Conservation (phyloP, 30 jellyfish, hydroid and myxozoan species). For the Haliclystus octoradiatus region DNA sequence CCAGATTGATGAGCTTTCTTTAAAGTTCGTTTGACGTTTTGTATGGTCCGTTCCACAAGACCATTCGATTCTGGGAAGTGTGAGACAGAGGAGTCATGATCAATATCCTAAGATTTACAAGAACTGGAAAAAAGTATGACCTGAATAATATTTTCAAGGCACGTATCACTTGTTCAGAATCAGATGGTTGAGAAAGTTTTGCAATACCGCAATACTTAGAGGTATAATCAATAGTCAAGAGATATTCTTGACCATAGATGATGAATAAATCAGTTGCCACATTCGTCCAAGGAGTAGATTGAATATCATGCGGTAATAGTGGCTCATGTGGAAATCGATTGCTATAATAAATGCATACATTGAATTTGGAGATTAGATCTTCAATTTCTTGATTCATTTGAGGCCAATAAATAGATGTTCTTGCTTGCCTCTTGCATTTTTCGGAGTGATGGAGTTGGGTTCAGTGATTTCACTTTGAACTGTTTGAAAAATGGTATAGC, state of each 20-base stretch:
- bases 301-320: slow-evolving; percentile 27
- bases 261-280: slow-evolving; percentile 27
- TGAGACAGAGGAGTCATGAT: no score
- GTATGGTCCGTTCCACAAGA: no score
- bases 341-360: slow-evolving; percentile 19
- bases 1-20: no score
- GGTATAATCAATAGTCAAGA: slow-evolving; percentile 8
- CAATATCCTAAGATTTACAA: no score
- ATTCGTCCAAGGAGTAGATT: slow-evolving; percentile 22
- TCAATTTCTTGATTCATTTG: slow-evolving; percentile 25
- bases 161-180: no score
- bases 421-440: slow-evolving; percentile 14
- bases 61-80: no score
- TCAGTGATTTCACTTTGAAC: slow-evolving; percentile 22
- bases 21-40: no score
- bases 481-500: slow-evolving; percentile 25
- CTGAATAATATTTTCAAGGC: slow-evolving; percentile 16
- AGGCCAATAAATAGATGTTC: slow-evolving; percentile 29
- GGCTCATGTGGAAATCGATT: slow-evolving; percentile 23
- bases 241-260: slow-evolving; percentile 2
- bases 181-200: no score
- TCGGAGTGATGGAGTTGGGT: slow-evolving; percentile 19
- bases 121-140: slow-evolving; percentile 19
- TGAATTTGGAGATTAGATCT: slow-evolving; percentile 25
- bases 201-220: no score